These are phyloP conservation scores for Sorex maritimensis DNA, from an alignment of 2,797 vertebrate species.

Conservation along the genomic window DNA sequence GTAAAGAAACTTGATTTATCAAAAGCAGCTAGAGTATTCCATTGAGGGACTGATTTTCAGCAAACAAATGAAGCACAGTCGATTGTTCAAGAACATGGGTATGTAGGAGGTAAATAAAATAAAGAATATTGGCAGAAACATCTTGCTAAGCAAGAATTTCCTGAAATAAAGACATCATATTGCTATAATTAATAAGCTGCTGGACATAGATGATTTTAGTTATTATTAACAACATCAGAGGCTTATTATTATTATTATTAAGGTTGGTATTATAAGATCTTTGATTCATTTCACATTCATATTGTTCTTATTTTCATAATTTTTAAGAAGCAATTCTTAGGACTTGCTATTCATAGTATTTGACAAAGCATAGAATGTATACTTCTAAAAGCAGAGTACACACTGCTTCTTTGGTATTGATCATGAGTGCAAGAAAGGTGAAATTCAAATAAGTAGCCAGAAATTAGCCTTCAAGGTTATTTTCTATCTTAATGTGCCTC, in stretches of 20 bases:
- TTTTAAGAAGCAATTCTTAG: not conserved
- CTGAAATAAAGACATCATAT: no score
- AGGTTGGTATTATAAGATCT: not conserved
- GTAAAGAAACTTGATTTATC: no score
- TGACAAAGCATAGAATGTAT: conserved; percentile 16
- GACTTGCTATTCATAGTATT: not conserved
- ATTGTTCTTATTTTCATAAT: conserved; percentile 11
- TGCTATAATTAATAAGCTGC: not conserved
- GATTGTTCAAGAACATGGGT: not conserved
- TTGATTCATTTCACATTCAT: not conserved
- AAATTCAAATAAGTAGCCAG: no score
- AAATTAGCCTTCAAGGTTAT: no score
- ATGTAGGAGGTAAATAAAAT: not conserved
- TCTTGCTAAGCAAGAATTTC: not conserved
- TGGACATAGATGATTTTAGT: not conserved
- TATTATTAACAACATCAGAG: not conserved
- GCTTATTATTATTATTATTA: no score
- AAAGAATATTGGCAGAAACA: not conserved
- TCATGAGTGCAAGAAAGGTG: no score
- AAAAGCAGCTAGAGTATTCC: no score
- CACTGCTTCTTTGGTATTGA: no score
- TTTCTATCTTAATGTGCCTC: not conserved
- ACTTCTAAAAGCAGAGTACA: no score
- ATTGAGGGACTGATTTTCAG: not conserved
- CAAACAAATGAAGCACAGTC: not conserved